These are phyloP conservation scores for Archaeoteleia sp. DNA, from an alignment of 2,888 invertebrate species.

Conservation along the genomic window DNA sequence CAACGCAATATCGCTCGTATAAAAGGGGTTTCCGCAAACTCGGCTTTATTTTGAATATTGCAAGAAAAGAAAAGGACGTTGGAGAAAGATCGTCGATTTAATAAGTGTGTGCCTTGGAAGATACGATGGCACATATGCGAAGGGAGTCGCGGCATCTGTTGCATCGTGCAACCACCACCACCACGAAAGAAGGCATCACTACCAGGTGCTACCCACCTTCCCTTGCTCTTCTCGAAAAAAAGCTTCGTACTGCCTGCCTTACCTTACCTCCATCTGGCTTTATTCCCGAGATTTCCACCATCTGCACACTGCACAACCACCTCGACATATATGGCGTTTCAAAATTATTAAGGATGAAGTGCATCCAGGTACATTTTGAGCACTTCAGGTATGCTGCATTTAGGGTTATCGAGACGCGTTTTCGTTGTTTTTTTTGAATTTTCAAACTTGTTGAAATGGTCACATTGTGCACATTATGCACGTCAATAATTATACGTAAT, in stretches of 20 bases:
- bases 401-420: no score
- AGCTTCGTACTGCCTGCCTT: slow-evolving; percentile 22
- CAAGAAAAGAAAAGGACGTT: slow-evolving; percentile 7
- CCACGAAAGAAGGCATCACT: slow-evolving; percentile 28
- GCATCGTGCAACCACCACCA: slow-evolving; percentile 40
- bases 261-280: slow-evolving; percentile 30
- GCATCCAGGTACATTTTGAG: no score
- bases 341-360: neutral
- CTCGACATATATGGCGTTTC: neutral
- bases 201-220: slow-evolving; percentile 45
- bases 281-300: slow-evolving; percentile 44
- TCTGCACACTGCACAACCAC: slow-evolving; percentile 24
- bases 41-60: no score
- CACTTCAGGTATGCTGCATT: no score
- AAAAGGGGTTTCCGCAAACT: no score
- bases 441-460: no score
- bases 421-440: no score
- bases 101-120: slow-evolving; percentile 7
- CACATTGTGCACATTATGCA: no score
- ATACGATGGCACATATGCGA: slow-evolving; percentile 42
- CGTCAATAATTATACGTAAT: no score
- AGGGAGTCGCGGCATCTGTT: slow-evolving; percentile 45
- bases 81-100: slow-evolving; percentile 27
- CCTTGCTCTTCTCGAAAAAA: slow-evolving; percentile 35
- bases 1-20: no score